These are phyloP conservation scores for Netelia melanura DNA, from an alignment of 2,888 invertebrate genomes.

Conservation along the genomic window DNA sequence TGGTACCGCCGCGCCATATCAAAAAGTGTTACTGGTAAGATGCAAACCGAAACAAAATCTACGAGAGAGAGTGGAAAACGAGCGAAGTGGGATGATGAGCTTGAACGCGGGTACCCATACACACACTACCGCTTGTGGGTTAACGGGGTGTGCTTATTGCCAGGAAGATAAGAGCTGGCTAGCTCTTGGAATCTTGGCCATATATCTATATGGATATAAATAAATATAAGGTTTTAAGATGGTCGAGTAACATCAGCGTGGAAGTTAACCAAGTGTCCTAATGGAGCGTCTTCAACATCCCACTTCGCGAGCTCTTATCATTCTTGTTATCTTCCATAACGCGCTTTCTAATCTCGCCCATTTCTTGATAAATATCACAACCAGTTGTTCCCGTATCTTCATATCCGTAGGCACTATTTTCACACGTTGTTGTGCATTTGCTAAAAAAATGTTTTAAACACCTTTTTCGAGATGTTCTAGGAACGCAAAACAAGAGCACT, in stretches of 20 bases:
- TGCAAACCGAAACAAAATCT: slow-evolving; percentile 36
- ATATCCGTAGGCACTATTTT: background rate
- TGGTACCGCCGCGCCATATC: slow-evolving; percentile 67
- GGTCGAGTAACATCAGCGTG: slow-evolving; percentile 22
- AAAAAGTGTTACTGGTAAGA: background rate
- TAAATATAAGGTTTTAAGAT: slow-evolving; percentile 39
- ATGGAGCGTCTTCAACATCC: slow-evolving; percentile 2
- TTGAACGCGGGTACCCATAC: background rate
- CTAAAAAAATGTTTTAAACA: background rate
- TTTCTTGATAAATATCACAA: background rate
- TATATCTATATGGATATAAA: background rate
- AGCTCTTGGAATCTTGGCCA: slow-evolving; percentile 5
- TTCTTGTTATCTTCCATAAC: slow-evolving; percentile 13
- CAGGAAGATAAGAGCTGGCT: background rate
- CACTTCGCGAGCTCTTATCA: background rate
- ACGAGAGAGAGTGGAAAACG: background rate
- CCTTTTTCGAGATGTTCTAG: background rate
- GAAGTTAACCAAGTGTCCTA: slow-evolving; percentile 39
- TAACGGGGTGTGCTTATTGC: slow-evolving; percentile 57
- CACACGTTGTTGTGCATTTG: background rate
- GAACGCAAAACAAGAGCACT: background rate
- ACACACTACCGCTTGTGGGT: slow-evolving; percentile 49
- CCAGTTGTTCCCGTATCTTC: background rate
- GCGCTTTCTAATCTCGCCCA: background rate
- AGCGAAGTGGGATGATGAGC: slow-evolving; percentile 9